phyloP scores from a whole-genome alignment of 2,797 vertebrate genomes.

The Channa striata region DNA sequence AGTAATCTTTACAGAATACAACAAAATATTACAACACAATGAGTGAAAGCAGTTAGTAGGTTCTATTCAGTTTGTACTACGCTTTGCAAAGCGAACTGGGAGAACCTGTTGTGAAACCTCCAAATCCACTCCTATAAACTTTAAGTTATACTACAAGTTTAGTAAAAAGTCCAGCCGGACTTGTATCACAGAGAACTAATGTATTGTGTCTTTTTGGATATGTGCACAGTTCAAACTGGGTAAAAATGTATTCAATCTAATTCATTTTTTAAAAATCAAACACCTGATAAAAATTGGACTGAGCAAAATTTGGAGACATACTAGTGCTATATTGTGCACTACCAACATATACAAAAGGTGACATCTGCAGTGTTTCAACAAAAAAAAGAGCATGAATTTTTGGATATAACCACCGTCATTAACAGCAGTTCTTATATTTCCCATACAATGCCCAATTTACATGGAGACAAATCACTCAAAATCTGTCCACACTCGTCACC shows the following conservation, averaged over 20 bases:
- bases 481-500: conserved; percentile 10
- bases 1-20: not conserved
- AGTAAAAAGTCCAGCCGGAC: not conserved
- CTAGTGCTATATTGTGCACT: not conserved
- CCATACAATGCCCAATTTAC: too few relatives aligned
- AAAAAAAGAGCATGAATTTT: not conserved
- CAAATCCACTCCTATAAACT: not conserved
- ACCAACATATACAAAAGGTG: not conserved
- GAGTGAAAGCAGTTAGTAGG: not conserved
- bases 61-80: not conserved
- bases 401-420: not conserved
- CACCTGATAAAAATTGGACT: not conserved
- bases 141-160: conserved; percentile 4
- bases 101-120: not conserved
- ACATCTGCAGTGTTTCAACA: not conserved
- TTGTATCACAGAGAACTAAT: not conserved
- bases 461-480: not conserved
- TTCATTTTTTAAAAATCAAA: not conserved
- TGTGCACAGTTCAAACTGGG: not conserved
- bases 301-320: not conserved
- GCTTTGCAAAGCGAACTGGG: not conserved
- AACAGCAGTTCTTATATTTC: not conserved
- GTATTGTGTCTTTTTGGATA: not conserved
- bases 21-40: conserved; percentile 10
- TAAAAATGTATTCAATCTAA: not conserved